Percentiles rank a stretch among this genome's conserved stretches.
Conservation (phyloP, 1,140 invertebrate genomes). For the Solenopsis fugax region DNA sequence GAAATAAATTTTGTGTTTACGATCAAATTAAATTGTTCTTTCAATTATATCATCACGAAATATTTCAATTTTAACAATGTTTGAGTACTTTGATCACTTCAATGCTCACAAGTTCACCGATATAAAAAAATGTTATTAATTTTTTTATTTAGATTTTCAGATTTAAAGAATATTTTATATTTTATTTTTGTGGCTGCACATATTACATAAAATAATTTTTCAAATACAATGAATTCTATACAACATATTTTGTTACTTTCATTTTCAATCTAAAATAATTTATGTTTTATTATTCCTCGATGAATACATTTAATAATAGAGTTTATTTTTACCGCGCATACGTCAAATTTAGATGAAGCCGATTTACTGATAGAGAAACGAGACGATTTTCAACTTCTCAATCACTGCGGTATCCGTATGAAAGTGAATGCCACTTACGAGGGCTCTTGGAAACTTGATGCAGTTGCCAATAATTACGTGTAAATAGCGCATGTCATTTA, state of each 20-base stretch:
- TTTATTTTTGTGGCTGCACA: neutral
- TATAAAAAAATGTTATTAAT: neutral
- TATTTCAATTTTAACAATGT: neutral
- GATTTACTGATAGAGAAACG: slow-evolving; percentile 10
- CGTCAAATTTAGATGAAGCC: neutral
- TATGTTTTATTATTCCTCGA: neutral
- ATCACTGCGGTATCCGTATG: slow-evolving; percentile 70
- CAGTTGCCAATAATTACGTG: neutral
- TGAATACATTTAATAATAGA: neutral
- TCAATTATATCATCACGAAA: neutral
- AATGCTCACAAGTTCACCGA: neutral
- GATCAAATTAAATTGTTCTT: neutral
- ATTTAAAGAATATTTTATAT: slow-evolving; percentile 1
- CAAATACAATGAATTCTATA: neutral
- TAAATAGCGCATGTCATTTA: neutral
- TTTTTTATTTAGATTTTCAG: neutral
- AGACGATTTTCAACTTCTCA: slow-evolving; percentile 47
- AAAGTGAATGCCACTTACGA: slow-evolving; percentile 40
- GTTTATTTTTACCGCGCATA: neutral
- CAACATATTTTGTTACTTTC: neutral
- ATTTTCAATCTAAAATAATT: neutral
- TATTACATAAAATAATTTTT: neutral
- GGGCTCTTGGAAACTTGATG: slow-evolving; percentile 59
- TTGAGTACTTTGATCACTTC: neutral
- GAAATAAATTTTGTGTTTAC: slow-evolving; percentile 11